Evolutionary conservation across 2,113 vertebrate species (phyloP).

Genomic region (Passer montanus): DNA sequence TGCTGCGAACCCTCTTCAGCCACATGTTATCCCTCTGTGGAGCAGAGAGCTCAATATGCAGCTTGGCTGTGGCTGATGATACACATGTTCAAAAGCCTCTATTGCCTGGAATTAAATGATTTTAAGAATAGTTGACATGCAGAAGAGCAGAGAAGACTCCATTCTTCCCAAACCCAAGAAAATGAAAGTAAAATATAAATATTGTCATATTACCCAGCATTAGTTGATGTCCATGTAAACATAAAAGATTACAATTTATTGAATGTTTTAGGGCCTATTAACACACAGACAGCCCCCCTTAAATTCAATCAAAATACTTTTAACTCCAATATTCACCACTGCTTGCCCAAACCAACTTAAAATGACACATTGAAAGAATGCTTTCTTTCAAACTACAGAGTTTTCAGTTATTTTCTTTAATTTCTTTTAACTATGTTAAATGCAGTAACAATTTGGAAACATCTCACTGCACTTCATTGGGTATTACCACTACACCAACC

Average conservation of each 20-base stretch:
- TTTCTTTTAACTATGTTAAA: neutral
- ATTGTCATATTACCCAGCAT: neutral
- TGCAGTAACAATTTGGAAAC: neutral
- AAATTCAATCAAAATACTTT: neutral
- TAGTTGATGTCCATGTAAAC: neutral
- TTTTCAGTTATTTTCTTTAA: rapidly evolving
- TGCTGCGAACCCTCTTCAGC: neutral
- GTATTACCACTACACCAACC: neutral
- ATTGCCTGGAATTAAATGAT: neutral
- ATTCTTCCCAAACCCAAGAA: neutral
- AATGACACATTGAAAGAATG: too few species aligned
- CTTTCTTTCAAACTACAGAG: neutral
- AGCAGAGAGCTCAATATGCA: neutral
- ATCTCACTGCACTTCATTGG: neutral
- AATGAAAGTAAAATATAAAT: neutral
- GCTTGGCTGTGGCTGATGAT: neutral
- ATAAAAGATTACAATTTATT: neutral
- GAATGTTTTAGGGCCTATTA: neutral
- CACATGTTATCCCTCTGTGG: neutral
- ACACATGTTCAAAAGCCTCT: neutral
- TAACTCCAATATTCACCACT: neutral
- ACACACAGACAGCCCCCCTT: neutral
- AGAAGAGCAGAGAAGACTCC: neutral
- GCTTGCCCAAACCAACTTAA: neutral
- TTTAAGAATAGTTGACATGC: neutral